A percentile compares a stretch with the other conserved stretches of the same genome.
Evolutionary conservation across 2,888 invertebrate genomes (phyloP).

Genomic region (Apamea anceps): DNA sequence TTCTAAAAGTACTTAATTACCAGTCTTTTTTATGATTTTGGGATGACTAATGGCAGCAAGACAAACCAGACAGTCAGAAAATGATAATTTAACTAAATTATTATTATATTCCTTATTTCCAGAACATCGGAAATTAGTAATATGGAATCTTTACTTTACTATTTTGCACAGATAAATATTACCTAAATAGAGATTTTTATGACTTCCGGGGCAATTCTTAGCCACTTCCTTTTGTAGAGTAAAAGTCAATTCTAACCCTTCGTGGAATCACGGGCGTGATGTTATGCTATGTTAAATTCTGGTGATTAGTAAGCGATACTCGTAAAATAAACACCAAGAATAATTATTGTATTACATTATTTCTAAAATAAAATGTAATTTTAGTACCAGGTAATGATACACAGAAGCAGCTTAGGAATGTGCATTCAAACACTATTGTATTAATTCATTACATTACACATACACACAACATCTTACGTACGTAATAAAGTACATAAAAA

Average conservation of each 20-base stretch:
- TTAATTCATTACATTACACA: neutral
- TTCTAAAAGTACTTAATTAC: neutral
- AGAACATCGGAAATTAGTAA: neutral
- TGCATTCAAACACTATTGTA: constrained; percentile 2
- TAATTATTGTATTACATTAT: too few species aligned
- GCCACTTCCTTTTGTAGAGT: neutral
- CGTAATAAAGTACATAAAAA: constrained; percentile 40
- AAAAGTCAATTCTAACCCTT: neutral
- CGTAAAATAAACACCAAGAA: neutral
- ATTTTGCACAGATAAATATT: neutral
- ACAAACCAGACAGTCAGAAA: neutral
- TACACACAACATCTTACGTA: neutral
- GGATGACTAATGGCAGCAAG: neutral
- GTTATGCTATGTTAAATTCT: neutral
- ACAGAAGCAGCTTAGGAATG: constrained; percentile 3
- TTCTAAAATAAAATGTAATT: neutral
- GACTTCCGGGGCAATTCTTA: neutral
- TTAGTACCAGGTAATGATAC: neutral
- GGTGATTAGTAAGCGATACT: neutral
- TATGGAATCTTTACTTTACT: neutral
- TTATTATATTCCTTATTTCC: neutral
- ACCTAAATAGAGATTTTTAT: neutral
- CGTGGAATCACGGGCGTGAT: neutral
- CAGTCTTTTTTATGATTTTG: neutral
- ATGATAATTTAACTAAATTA: neutral